Evolutionary conservation across 2,797 vertebrate species (phyloP).

Genomic region (Falco naumanni): DNA sequence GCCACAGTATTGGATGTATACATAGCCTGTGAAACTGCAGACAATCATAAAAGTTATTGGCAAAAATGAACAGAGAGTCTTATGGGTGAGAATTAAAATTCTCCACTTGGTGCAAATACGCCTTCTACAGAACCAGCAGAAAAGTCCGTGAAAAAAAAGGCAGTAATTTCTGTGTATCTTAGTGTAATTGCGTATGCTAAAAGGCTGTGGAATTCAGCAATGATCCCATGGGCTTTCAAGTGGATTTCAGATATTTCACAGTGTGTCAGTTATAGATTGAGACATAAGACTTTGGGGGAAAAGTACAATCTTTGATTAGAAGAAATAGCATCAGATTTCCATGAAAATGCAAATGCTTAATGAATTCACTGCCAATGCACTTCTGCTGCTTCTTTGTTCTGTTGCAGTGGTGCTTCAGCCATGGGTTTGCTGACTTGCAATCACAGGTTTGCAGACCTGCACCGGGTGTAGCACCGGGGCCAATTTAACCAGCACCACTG

Average conservation of each 20-base stretch:
- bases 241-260: constrained; percentile 62
- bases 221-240: constrained; percentile 47
- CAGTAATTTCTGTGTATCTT: constrained; percentile 34
- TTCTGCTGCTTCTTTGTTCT: constrained; percentile 22
- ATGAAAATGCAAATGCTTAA: constrained; percentile 49
- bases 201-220: constrained; percentile 48
- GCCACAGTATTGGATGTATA: neutral
- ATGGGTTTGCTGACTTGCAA: neutral
- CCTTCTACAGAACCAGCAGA: neutral
- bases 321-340: constrained; percentile 50
- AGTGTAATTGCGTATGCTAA: constrained; percentile 37
- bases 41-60: constrained; percentile 11
- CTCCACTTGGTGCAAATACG: constrained; percentile 23
- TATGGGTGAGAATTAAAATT: constrained; percentile 33
- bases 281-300: constrained; percentile 43
- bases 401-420: neutral
- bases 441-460: neutral
- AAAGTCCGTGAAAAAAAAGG: neutral
- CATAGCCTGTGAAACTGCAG: neutral
- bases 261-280: constrained; percentile 59
- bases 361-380: neutral
- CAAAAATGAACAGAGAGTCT: neutral
- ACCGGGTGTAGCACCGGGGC: neutral
- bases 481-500: neutral
- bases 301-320: constrained; percentile 46